Evolutionary conservation across 2,888 invertebrate species (phyloP).

Genomic region (Meiosimyza platycephala): DNA sequence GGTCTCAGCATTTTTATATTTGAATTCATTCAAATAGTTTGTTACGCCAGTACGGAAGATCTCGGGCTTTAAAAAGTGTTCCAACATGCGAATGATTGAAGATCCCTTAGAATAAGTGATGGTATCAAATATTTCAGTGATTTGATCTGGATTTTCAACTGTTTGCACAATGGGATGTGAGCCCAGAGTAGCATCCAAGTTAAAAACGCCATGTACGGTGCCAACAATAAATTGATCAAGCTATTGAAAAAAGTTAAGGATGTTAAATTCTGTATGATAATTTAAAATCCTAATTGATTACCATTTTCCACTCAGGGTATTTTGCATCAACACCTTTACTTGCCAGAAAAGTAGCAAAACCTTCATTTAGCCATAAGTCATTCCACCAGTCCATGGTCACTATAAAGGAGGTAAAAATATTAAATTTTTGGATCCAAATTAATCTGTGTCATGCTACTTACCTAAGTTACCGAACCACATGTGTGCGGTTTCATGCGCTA

Average conservation of each 20-base stretch:
- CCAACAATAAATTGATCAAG: conserved; percentile 80
- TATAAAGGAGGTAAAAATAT: conserved; percentile 52
- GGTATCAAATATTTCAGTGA: conserved; percentile 89
- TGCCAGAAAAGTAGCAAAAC: conserved; percentile 93
- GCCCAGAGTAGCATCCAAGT: conserved; percentile 80
- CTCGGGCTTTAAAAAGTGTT: conserved; percentile 77
- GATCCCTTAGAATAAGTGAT: conserved; percentile 95
- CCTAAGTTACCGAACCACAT: conserved; percentile 94
- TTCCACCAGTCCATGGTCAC: conserved; percentile 96
- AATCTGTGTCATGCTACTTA: conserved; percentile 58
- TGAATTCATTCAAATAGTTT: conserved; percentile 78
- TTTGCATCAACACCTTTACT: conserved; percentile 79
- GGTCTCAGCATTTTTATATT: conserved; percentile 84
- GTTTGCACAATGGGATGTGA: conserved; percentile 92
- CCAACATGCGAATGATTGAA: conserved; percentile 88
- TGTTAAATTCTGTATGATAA: background rate
- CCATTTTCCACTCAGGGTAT: conserved; percentile 85
- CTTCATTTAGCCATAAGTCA: conserved; percentile 93
- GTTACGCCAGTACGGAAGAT: conserved; percentile 80
- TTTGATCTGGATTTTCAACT: conserved; percentile 88
- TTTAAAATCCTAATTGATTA: conserved; percentile 55
- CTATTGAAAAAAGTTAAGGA: conserved; percentile 68
- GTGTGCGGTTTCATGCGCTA: conserved; percentile 94
- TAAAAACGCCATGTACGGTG: conserved; percentile 79
- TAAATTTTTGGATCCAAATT: background rate